phyloP scores from a whole-genome alignment of 2,888 invertebrate genomes.

The Amblyteles armatorius region DNA sequence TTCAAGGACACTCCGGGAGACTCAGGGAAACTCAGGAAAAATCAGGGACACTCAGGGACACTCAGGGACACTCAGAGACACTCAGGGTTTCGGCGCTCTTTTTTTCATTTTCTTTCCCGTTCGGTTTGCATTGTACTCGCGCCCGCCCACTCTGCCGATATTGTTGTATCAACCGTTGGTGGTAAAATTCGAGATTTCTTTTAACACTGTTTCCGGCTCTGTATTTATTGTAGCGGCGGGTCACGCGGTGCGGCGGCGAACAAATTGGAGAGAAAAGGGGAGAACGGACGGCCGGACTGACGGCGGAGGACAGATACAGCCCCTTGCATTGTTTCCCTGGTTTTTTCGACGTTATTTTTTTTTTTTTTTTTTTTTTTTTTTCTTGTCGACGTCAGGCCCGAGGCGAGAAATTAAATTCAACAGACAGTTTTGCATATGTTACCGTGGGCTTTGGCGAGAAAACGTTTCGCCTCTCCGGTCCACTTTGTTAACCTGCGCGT shows the following conservation, averaged over 20 bases:
- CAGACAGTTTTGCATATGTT: slow-evolving; percentile 6
- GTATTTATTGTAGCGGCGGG: not conserved
- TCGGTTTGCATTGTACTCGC: not conserved
- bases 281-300: not conserved
- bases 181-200: not conserved
- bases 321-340: not conserved
- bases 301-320: not conserved
- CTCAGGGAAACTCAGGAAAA: too few relatives aligned
- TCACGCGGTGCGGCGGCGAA: not conserved
- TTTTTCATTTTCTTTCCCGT: not conserved
- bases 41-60: too few relatives aligned
- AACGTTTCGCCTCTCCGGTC: not conserved
- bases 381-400: slow-evolving; percentile 8
- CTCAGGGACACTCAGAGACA: too few relatives aligned
- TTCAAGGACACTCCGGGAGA: too few relatives aligned
- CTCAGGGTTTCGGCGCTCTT: not conserved
- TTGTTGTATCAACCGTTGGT: not conserved
- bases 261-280: not conserved
- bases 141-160: not conserved
- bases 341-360: not conserved
- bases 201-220: not conserved
- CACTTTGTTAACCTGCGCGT: slow-evolving; percentile 1
- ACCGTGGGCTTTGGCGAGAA: not conserved
- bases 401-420: slow-evolving; percentile 25
- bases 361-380: slow-evolving; percentile 3